These are phyloP conservation scores for Oconnorella tubifera DNA, from an alignment of 2,888 invertebrate species.

Conservation along the genomic window DNA sequence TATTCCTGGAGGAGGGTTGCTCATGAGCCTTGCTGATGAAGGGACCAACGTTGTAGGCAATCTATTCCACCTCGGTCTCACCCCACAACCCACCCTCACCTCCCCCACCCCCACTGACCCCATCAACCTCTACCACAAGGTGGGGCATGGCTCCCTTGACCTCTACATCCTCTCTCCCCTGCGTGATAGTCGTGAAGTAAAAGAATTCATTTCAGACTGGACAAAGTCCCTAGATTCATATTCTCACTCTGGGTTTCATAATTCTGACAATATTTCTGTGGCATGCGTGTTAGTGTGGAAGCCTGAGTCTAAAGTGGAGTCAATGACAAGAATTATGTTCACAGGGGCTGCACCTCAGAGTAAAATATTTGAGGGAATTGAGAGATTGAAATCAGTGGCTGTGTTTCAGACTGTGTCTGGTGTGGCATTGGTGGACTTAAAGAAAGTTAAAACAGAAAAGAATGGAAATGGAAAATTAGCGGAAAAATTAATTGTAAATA, in stretches of 20 bases:
- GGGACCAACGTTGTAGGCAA: not conserved
- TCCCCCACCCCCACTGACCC: conserved; percentile 63
- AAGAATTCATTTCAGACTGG: conserved; percentile 69
- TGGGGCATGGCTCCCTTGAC: conserved; percentile 77
- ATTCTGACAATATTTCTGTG: not conserved
- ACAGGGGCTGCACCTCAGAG: not conserved
- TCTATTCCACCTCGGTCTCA: not conserved
- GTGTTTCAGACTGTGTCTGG: not conserved
- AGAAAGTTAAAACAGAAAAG: not conserved
- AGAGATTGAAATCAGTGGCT: not conserved
- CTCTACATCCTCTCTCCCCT: conserved; percentile 91
- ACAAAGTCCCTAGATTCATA: not conserved
- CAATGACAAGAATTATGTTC: not conserved
- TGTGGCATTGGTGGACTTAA: not conserved
- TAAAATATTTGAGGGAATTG: not conserved
- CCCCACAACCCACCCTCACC: not conserved
- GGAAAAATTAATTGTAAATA: no score
- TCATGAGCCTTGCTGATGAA: not conserved
- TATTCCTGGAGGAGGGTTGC: not conserved
- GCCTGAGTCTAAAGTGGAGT: not conserved
- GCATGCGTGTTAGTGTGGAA: conserved; percentile 2
- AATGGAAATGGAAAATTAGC: not conserved
- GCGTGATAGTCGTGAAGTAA: conserved; percentile 86
- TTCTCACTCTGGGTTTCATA: not conserved
- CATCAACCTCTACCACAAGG: conserved; percentile 92